Conservation (phyloP, 2,888 invertebrate species). For the Apodemia zela region DNA sequence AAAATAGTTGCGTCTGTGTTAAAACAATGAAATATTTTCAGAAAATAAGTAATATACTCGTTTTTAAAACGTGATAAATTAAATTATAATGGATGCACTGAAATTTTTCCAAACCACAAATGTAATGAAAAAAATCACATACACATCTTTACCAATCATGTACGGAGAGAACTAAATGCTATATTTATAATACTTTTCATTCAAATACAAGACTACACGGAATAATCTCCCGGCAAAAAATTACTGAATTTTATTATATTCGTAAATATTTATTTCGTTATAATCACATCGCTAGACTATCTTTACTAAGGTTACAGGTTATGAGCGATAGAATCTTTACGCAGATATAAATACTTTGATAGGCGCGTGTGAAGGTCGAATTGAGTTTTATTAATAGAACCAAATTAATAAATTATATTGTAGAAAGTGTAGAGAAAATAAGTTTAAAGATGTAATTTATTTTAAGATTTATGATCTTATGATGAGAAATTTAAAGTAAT, state of each 20-base stretch:
- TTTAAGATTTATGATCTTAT: neutral
- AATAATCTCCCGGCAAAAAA: neutral
- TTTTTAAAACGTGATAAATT: no score
- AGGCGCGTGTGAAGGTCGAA: slow-evolving; percentile 8
- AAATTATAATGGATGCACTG: no score
- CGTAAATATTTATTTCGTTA: neutral
- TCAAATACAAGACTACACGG: no score
- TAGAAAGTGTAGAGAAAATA: slow-evolving; percentile 1
- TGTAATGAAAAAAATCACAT: no score
- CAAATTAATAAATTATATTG: neutral
- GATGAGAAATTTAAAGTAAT: neutral
- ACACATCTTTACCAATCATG: no score
- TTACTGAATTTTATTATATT: neutral
- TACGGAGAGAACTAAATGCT: no score
- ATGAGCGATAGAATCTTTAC: neutral
- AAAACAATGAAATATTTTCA: no score
- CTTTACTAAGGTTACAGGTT: neutral
- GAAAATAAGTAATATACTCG: no score
- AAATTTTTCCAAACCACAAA: no score
- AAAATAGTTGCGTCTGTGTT: no score
- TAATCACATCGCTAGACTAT: neutral
- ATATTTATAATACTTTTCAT: no score
- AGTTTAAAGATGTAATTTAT: neutral
- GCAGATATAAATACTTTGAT: neutral
- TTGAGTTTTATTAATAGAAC: slow-evolving; percentile 3